Evolutionary conservation across 2,888 invertebrate genomes (phyloP).

Genomic region (Aphidoletes aphidimyza): DNA sequence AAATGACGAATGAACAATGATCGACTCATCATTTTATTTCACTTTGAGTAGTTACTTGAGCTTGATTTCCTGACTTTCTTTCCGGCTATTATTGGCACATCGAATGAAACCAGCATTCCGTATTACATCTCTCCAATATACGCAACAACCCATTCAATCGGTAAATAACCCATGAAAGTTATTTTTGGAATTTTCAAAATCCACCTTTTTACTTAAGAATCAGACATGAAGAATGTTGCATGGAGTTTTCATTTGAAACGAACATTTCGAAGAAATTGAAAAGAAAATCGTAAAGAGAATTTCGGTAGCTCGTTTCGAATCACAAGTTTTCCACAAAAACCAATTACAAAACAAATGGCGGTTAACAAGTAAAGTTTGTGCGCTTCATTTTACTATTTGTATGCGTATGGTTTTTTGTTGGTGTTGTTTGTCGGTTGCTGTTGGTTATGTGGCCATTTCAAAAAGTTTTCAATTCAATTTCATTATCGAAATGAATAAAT

Average conservation of each 20-base stretch:
- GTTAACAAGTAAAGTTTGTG: not conserved
- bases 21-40: not conserved
- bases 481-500: not conserved
- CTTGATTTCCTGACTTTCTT: not conserved
- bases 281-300: not conserved
- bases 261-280: not conserved
- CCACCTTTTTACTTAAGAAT: not conserved
- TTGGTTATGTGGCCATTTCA: too few relatives aligned
- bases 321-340: not conserved
- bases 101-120: too few relatives aligned
- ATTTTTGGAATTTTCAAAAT: not conserved
- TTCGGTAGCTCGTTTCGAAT: not conserved
- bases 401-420: not conserved
- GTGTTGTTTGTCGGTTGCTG: too few relatives aligned
- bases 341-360: not conserved
- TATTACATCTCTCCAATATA: too few relatives aligned
- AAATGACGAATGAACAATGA: too few relatives aligned
- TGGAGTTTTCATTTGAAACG: not conserved
- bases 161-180: conserved; percentile 14
- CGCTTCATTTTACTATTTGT: not conserved
- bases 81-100: not conserved
- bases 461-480: conserved; percentile 10
- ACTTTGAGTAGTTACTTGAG: not conserved
- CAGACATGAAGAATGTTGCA: not conserved
- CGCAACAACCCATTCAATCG: too few relatives aligned